These are phyloP conservation scores for Temnothorax longispinosus DNA, from an alignment of 1,140 invertebrate genomes.

Conservation along the genomic window DNA sequence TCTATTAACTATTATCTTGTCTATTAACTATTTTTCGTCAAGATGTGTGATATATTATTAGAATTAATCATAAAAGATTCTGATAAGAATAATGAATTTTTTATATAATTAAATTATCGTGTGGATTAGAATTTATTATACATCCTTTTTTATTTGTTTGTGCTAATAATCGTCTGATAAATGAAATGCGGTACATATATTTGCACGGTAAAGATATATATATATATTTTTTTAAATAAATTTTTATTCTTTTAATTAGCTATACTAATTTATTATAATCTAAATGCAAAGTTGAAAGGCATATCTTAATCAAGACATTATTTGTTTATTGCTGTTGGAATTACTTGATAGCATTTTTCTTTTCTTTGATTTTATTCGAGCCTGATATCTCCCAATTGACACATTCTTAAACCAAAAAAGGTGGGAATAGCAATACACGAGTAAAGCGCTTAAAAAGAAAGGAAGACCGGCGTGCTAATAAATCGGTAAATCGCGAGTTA, in stretches of 20 bases:
- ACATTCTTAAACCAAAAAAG: constrained; percentile 33
- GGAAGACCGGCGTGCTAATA: constrained; percentile 68
- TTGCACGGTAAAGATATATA: neutral
- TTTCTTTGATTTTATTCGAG: constrained; percentile 22
- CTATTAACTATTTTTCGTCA: neutral
- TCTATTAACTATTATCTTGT: neutral
- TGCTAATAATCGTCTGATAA: neutral
- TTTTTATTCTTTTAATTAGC: neutral
- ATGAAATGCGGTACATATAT: neutral
- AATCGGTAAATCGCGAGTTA: constrained; percentile 78
- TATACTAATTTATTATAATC: neutral
- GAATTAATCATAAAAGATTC: neutral
- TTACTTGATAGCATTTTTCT: neutral
- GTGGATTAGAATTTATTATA: neutral
- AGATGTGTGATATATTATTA: neutral
- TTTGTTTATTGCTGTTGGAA: neutral
- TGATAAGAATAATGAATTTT: neutral
- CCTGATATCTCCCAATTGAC: constrained; percentile 28
- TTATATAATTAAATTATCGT: neutral
- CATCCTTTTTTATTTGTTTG: neutral
- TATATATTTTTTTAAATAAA: neutral
- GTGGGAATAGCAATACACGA: constrained; percentile 38
- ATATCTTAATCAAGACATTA: neutral
- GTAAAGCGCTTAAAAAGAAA: constrained; percentile 55
- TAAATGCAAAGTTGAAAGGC: neutral